Percentiles rank a stretch among this genome's conserved stretches.
These are phyloP conservation scores for Chalcosyrphus nemorum DNA, from an alignment of 2,888 invertebrate genomes.

Conservation along the genomic window DNA sequence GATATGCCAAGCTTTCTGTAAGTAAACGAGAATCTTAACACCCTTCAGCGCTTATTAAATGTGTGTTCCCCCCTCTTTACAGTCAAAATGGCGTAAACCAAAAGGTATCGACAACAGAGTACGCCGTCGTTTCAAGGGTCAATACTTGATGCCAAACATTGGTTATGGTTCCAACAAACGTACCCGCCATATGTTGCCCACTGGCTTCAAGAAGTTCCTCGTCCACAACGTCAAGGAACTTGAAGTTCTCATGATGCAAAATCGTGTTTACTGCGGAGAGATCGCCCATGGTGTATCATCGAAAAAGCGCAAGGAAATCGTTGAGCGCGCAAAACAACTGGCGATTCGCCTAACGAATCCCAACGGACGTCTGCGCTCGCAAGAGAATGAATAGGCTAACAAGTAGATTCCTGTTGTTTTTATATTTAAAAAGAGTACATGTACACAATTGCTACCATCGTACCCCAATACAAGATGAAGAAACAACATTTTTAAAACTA, in stretches of 20 bases:
- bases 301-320: conserved; percentile 98
- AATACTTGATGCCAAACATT: conserved; percentile 99
- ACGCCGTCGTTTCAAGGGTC: conserved; percentile 99
- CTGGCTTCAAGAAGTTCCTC: conserved; percentile 98
- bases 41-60: not conserved
- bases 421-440: conserved; percentile 64
- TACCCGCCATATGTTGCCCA: conserved; percentile 98
- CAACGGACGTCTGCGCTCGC: conserved; percentile 97
- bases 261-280: conserved; percentile 98
- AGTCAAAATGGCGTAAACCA: conserved; percentile 99
- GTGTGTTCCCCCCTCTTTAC: conserved; percentile 75
- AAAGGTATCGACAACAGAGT: conserved; percentile 99
- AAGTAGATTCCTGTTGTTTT: conserved; percentile 76
- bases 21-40: conserved; percentile 74
- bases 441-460: conserved; percentile 37
- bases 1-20: conserved; percentile 97
- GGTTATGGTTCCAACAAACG: conserved; percentile 98
- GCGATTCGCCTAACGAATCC: conserved; percentile 98
- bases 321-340: conserved; percentile 97
- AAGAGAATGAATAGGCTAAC: conserved; percentile 96
- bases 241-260: conserved; percentile 99
- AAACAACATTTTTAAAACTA: conserved; percentile 39
- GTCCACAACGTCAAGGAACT: conserved; percentile 96
- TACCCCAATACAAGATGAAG: conserved; percentile 45
- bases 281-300: conserved; percentile 98